Evolutionary conservation across 2,797 vertebrate species (phyloP).

Genomic region (Gallirallus australis): DNA sequence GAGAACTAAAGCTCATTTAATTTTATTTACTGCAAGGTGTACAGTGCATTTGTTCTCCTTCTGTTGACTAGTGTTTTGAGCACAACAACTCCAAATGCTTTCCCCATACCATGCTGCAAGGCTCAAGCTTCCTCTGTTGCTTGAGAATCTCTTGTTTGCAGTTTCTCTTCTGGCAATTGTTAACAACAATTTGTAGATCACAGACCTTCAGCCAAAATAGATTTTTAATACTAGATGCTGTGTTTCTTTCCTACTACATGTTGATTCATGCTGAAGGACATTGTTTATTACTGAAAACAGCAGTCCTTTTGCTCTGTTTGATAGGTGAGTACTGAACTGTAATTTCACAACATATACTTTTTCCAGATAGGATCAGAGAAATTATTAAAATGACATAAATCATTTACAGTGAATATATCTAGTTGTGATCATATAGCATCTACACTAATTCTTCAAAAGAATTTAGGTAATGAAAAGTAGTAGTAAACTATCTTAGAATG

Average conservation of each 20-base stretch:
- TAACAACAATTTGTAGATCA: neutral
- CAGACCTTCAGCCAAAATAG: neutral
- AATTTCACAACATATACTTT: neutral
- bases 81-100: neutral
- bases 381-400: neutral
- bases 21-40: neutral
- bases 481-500: neutral
- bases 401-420: neutral
- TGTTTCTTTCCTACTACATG: neutral
- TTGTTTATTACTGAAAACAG: neutral
- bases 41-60: neutral
- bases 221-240: neutral
- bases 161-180: neutral
- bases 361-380: neutral
- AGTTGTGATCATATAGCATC: neutral
- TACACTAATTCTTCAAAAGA: neutral
- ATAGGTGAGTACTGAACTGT: neutral
- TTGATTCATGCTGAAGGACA: neutral
- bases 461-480: neutral
- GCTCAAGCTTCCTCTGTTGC: neutral
- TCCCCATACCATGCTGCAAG: neutral
- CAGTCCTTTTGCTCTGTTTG: neutral
- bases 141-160: neutral
- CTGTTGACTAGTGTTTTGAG: neutral
- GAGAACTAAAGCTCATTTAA: neutral